Conservation (phyloP, 1,140 invertebrate species). For the Scaptomyza pallida region DNA sequence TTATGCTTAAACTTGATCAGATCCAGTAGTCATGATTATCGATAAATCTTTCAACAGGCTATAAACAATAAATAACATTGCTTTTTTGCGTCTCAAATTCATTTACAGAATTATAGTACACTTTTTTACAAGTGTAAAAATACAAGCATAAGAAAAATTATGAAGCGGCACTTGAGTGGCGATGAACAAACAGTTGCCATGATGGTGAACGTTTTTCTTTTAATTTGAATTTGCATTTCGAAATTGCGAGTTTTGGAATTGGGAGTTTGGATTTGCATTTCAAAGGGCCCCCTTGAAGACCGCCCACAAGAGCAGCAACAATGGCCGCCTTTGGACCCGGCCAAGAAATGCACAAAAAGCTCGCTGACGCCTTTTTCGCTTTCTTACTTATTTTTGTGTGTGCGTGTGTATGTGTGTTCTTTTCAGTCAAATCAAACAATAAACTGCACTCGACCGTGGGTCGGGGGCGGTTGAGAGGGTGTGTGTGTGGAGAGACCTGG, state of each 20-base stretch:
- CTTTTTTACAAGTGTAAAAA: too few species aligned
- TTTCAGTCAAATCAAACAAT: constrained; percentile 68
- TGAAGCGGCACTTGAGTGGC: constrained; percentile 18
- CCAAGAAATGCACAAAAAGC: constrained; percentile 66
- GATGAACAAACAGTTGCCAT: constrained; percentile 49
- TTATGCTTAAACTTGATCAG: too few species aligned
- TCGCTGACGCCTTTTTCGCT: constrained; percentile 33
- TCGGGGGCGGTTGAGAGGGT: background rate
- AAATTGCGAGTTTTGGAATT: constrained; percentile 11
- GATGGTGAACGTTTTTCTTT: constrained; percentile 69
- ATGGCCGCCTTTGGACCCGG: constrained; percentile 27
- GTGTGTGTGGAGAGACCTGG: background rate
- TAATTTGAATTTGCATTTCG: constrained; percentile 59
- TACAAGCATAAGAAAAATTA: constrained; percentile 19
- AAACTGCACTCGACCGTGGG: constrained; percentile 76
- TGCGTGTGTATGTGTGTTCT: background rate
- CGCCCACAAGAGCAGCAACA: constrained; percentile 45
- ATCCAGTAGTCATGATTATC: too few species aligned
- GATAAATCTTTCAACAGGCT: too few species aligned
- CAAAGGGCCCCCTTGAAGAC: constrained; percentile 58
- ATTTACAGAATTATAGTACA: background rate
- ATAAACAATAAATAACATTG: too few species aligned
- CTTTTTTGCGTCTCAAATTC: background rate
- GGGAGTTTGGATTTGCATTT: constrained; percentile 47
- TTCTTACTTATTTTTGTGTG: background rate